phyloP scores from a whole-genome alignment of 2,888 invertebrate genomes.

The Leucoma salicis region DNA sequence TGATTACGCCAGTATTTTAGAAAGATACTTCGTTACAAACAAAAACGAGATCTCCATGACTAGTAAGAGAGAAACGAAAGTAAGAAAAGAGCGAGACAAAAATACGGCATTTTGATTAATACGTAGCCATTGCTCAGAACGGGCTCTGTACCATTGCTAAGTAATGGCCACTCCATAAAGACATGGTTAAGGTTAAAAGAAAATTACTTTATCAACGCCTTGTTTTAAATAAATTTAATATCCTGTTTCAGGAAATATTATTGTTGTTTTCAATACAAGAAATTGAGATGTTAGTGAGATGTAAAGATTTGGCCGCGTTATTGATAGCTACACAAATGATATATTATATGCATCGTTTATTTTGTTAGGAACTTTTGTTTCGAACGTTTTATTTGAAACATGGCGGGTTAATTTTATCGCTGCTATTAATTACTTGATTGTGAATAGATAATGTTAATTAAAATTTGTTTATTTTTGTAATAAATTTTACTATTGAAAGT shows the following conservation, averaged over 20 bases:
- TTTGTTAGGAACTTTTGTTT: slow-evolving; percentile 50
- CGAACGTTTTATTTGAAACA: slow-evolving; percentile 45
- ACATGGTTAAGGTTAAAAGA: slow-evolving; percentile 83
- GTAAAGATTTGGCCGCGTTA: slow-evolving; percentile 75
- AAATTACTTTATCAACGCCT: slow-evolving; percentile 83
- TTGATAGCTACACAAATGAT: slow-evolving; percentile 78
- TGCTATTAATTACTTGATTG: slow-evolving; percentile 48
- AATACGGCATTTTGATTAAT: slow-evolving; percentile 82
- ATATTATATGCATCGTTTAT: slow-evolving; percentile 69
- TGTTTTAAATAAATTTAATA: slow-evolving; percentile 78
- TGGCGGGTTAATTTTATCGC: slow-evolving; percentile 51
- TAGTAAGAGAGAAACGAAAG: slow-evolving; percentile 61
- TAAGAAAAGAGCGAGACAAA: slow-evolving; percentile 66
- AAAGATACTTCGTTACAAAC: slow-evolving; percentile 47
- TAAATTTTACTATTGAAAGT: slow-evolving; percentile 31
- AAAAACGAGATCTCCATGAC: slow-evolving; percentile 74
- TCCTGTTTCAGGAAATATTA: slow-evolving; percentile 82
- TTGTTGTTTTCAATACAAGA: slow-evolving; percentile 80
- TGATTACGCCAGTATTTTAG: slow-evolving; percentile 35
- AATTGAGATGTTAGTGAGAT: slow-evolving; percentile 78
- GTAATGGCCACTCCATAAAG: slow-evolving; percentile 82
- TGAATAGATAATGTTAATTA: slow-evolving; percentile 47
- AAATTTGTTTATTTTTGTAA: slow-evolving; percentile 42
- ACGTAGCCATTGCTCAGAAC: slow-evolving; percentile 79
- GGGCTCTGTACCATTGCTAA: slow-evolving; percentile 81